Conservation (phyloP, 2,113 vertebrate species). For the Emydocephalus ijimae region DNA sequence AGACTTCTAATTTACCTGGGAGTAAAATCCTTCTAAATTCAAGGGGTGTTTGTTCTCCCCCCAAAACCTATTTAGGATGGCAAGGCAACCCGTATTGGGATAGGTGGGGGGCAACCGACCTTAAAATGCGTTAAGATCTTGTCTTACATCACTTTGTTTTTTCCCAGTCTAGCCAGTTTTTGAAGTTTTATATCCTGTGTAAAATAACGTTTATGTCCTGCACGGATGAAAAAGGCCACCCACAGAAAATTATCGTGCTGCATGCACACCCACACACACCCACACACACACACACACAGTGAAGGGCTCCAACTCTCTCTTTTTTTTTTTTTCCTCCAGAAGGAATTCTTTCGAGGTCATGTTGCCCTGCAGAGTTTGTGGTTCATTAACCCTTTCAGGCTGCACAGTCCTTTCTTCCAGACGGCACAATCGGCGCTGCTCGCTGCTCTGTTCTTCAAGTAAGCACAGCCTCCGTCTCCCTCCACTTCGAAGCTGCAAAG, state of each 20-base stretch:
- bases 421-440: neutral
- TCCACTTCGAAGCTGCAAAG: conserved; percentile 1
- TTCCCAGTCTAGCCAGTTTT: neutral
- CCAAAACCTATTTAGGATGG: neutral
- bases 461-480: neutral
- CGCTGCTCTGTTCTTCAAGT: neutral
- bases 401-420: neutral
- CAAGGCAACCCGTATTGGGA: neutral
- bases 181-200: neutral
- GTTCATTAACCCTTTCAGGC: neutral
- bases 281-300: neutral
- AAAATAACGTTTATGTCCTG: neutral
- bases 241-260: neutral
- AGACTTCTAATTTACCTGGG: neutral
- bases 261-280: no score
- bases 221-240: neutral
- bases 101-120: neutral
- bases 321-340: neutral
- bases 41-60: neutral
- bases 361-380: neutral
- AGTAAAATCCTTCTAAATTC: neutral
- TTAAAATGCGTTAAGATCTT: neutral
- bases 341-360: neutral
- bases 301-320: neutral
- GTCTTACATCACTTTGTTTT: neutral